phyloP scores from a whole-genome alignment of 2,113 vertebrate genomes.

The Gallinago undulata region DNA sequence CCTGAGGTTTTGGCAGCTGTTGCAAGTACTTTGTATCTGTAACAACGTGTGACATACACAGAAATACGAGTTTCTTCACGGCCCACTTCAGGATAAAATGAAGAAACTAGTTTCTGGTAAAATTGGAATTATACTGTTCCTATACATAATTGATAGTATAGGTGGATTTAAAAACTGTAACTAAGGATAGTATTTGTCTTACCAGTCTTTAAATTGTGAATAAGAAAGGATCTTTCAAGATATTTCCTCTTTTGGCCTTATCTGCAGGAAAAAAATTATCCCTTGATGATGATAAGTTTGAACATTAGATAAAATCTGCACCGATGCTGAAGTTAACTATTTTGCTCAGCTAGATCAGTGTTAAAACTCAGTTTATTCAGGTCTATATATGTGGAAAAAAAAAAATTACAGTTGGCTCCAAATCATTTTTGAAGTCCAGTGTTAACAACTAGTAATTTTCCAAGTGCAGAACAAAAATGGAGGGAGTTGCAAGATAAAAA shows the following conservation, averaged over 20 bases:
- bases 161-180: conserved; percentile 10
- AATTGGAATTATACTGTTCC: background rate
- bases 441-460: background rate
- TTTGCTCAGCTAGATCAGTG: background rate
- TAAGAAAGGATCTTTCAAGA: conserved; percentile 11
- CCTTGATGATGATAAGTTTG: background rate
- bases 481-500: background rate
- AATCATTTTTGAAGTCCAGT: background rate
- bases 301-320: background rate
- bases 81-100: background rate
- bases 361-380: background rate
- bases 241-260: background rate
- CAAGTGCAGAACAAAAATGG: background rate
- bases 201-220: background rate
- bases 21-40: background rate
- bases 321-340: background rate
- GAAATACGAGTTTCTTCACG: background rate
- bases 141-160: background rate
- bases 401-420: background rate
- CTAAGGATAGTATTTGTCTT: background rate
- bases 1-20: background rate
- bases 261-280: background rate
- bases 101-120: background rate
- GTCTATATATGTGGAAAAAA: background rate
- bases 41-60: background rate